phyloP scores from a whole-genome alignment of 2,797 vertebrate species.

The Kryptopterus vitreolus region DNA sequence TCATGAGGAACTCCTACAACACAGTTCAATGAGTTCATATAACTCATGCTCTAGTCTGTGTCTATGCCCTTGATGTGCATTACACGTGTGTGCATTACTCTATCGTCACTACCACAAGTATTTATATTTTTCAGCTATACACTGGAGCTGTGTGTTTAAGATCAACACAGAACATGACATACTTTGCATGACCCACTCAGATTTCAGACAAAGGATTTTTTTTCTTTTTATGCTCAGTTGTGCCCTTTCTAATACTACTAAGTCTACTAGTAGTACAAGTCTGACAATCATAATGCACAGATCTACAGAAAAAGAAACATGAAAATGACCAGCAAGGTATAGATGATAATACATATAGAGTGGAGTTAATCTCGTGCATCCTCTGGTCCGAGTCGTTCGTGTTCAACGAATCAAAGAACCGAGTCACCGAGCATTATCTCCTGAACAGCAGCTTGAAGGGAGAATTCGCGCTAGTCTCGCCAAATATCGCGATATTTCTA shows the following conservation, averaged over 20 bases:
- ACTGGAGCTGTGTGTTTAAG: not conserved
- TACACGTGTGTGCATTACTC: not conserved
- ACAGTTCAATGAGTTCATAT: not conserved
- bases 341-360: too few relatives aligned
- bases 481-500: constrained; percentile 8
- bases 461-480: not conserved
- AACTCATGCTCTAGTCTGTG: not conserved
- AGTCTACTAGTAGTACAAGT: too few relatives aligned
- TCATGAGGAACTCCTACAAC: constrained; percentile 52
- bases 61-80: not conserved
- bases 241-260: too few relatives aligned
- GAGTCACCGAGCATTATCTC: too few relatives aligned
- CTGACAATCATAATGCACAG: too few relatives aligned
- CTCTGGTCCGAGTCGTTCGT: too few relatives aligned
- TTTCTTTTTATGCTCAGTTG: not conserved
- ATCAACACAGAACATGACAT: not conserved
- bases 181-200: not conserved
- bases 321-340: too few relatives aligned
- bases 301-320: too few relatives aligned
- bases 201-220: not conserved
- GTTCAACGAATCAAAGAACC: too few relatives aligned
- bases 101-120: too few relatives aligned
- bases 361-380: too few relatives aligned
- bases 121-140: not conserved
- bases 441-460: not conserved